Evolutionary conservation across 1,140 invertebrate genomes (phyloP).

Genomic region (Zaprionus ornatus): DNA sequence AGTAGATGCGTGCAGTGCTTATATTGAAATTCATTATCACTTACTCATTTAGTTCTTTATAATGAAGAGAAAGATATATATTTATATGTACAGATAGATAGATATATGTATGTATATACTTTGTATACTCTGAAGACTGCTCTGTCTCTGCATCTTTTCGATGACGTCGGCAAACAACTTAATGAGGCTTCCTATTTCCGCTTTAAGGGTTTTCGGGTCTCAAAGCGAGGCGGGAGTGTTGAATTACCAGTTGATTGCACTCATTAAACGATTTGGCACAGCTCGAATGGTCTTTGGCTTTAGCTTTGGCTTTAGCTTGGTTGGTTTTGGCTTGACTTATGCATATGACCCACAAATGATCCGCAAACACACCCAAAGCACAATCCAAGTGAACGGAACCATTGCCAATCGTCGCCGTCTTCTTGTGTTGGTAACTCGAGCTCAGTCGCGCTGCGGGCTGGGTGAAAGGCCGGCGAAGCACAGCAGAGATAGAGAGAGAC

Average conservation of each 20-base stretch:
- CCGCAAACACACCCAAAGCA: conserved; percentile 44
- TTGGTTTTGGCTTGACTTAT: conserved; percentile 37
- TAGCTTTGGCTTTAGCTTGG: conserved; percentile 3
- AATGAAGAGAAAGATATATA: not conserved
- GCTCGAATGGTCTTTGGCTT: conserved; percentile 14
- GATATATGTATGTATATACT: too few species aligned
- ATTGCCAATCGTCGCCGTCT: conserved; percentile 19
- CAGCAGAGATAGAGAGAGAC: not conserved
- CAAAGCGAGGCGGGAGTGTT: conserved; percentile 34
- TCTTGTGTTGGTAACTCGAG: conserved; percentile 53
- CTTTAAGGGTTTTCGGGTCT: conserved; percentile 16
- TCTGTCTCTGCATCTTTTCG: conserved; percentile 8
- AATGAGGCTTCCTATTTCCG: conserved; percentile 69
- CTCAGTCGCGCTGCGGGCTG: conserved; percentile 39
- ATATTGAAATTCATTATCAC: not conserved
- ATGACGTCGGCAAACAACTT: conserved; percentile 37
- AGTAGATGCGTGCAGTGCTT: not conserved
- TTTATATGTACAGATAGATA: too few species aligned
- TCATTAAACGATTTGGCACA: conserved; percentile 61
- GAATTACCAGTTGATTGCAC: conserved; percentile 63
- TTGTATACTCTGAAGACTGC: not conserved
- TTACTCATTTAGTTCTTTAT: not conserved
- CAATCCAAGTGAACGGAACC: conserved; percentile 52
- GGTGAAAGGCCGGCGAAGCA: conserved; percentile 42
- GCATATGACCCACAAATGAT: conserved; percentile 73